These are phyloP conservation scores for Amblyopsis hoosieri DNA, from an alignment of 2,797 vertebrate genomes.

Conservation along the genomic window DNA sequence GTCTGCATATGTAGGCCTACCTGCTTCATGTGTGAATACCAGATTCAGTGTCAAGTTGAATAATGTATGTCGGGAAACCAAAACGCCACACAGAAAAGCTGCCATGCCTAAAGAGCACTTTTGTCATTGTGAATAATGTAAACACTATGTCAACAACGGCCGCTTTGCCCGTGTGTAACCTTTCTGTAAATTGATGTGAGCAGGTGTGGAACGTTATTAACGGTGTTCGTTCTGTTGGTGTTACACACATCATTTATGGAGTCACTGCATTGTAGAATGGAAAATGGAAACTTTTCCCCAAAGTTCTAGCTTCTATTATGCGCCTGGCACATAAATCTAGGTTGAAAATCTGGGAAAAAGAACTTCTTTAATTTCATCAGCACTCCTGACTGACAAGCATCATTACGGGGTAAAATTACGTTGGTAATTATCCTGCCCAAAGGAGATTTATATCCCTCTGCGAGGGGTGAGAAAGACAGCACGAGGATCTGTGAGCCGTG, in stretches of 20 bases:
- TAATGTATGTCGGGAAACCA: conserved; percentile 40
- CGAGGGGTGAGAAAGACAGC: conserved; percentile 53
- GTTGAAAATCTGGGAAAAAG: conserved; percentile 44
- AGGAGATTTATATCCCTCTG: conserved; percentile 78
- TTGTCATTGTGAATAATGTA: conserved; percentile 40
- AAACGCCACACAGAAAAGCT: conserved; percentile 23
- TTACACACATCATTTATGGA: conserved; percentile 39
- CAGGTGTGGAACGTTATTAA: conserved; percentile 20
- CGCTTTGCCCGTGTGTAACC: conserved; percentile 31
- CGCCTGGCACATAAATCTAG: conserved; percentile 54
- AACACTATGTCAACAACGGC: conserved; percentile 41
- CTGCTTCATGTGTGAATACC: conserved; percentile 43
- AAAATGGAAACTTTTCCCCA: conserved; percentile 50
- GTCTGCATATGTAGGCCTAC: conserved; percentile 42
- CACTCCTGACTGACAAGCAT: conserved; percentile 79
- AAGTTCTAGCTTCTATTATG: conserved; percentile 36
- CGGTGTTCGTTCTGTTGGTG: neutral
- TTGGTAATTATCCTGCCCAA: conserved; percentile 78
- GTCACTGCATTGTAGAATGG: conserved; percentile 21
- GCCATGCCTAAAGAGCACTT: conserved; percentile 15
- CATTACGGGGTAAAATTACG: conserved; percentile 84
- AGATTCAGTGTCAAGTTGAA: conserved; percentile 59
- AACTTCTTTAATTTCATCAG: conserved; percentile 78
- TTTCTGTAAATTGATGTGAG: conserved; percentile 25
- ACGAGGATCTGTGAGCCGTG: conserved; percentile 42